Evolutionary conservation across 2,797 vertebrate species (phyloP), one percentile per base, ranked within the genome.

Genomic region (Chaetophractus vellerosus): DNA sequence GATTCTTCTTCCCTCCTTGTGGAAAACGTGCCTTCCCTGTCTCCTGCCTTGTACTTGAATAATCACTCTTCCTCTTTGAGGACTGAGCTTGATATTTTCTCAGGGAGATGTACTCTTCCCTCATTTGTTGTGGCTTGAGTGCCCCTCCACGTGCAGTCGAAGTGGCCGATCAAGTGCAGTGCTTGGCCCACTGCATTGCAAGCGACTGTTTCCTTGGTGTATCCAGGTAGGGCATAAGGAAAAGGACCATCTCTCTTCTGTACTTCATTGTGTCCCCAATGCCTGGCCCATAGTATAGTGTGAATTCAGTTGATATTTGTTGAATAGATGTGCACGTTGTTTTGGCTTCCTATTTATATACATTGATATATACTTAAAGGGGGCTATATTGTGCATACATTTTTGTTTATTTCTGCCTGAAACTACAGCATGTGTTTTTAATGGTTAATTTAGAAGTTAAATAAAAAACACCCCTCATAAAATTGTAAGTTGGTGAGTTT

Each of bases 351-450:
- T 82, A 3, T 74, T 78, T 86, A 72, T 64, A 5, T 7, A 8
- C 68, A 64, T 76, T 50, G 59, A 18, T 57, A 16, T 82, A 28
- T 92, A 36, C 74, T 63, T 85, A 33, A 89, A 92, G 74, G 24
- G 45, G 8, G 7, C 59, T 92, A 11, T 33, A 19, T 6, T 82
- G 19, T 78, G 9, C 6, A 61, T 94, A 28, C 26, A 50, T 72
- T 90, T n/a, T 84, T 68, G 78, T n/a, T n/a, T n/a, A n/a, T 91
- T 88, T 90, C 24, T 85, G 28, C 16, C 72, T 90, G 68, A 83
- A 83, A 76, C 50, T 64, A 31, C 2, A 52, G 72, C 16, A 33
- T 26, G 8, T 76, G 18, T 64, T 82, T 92, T 45, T 41, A 28
- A 88, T 38, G 63, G 48, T 59, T 66, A 26, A 48, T 48, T 83